Evolutionary conservation across 2,888 invertebrate species (phyloP), one percentile per base, ranked within the genome.

Genomic region (Parelbella ahira): DNA sequence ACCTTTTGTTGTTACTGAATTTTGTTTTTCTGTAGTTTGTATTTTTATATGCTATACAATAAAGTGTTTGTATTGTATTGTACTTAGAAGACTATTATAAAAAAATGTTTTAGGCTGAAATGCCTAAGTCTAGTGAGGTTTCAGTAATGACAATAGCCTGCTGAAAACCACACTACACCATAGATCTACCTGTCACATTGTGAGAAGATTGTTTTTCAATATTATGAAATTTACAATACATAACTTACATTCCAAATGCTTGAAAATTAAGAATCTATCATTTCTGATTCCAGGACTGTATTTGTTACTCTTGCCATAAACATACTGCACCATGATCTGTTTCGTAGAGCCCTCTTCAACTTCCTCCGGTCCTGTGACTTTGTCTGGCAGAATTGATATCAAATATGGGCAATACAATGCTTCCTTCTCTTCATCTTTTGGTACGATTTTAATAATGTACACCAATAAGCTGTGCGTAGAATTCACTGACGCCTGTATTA

Each of bases 401-500:
- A 94, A 68, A 61, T 82, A 91, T 3, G 93, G 90, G 53, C 89
- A 89, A 54, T 94, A 94, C 7, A 89, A 58, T 44, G 89, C 58
- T 12, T 80, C 78, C 27, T 68, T 72, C 1, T 60, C 51, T 4
- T 68, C 60, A 3, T 76, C 75, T 48, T 53, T 58, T 7, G 71
- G 60, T 28, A 83, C 63, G 38, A 81, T 77, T 65, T 94, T 94
- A 0, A 89, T 84, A 12, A 94, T 90, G 69, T 91, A 94, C 1
- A 91, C 91, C 25, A 95, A 66, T 43, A 94, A 71, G 1, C 91
- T 91, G 37, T 89, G 89, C 33, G 89, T 89, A 48, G 89, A 89
- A 63, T 95, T 95, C 2, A 95, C 89, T 2, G 94, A 93, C 6
- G 94, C 95, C 78, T 96, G 95, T 50, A 94, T 91, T 36, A 94